Base-by-base conservation (phyloP, 2,113 vertebrate species). In the Beaufortia kweichowensis region DNA sequence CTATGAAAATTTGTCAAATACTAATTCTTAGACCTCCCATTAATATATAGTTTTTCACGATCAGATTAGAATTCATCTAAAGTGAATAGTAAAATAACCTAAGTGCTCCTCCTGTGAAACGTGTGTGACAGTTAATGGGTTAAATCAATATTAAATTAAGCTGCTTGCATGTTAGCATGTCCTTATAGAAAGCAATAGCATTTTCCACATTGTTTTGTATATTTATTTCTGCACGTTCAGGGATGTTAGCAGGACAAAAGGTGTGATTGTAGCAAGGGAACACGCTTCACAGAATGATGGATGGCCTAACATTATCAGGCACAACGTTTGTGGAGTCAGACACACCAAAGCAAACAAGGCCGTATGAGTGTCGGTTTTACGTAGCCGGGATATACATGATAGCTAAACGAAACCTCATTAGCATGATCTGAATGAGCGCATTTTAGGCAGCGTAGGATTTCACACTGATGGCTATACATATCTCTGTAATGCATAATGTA, bases 281-380 rank as follows among this genome's bases (percentile, higher is more conserved):
- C 71, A 15, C 39, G 26, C 69, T 69, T 26, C 70, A 75, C 9
- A 74, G 70, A 29, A 53, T 39, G 35, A 39, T 33, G 19, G 31
- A 33, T 67, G 24, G 60, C 53, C 66, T 21, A 23, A 59, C 71
- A 46, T 66, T 59, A 82, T 24, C 62, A 31, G 70, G 29, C 46
- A 50, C 19, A 17, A 14, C 31, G 14, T n/a, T 55, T 33, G 41
- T 43, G 21, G 17, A 46, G 28, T 48, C 76, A 46, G 80, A 61
- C 76, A 75, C 77, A 66, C 72, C 76, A 79, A 76, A 33, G 67
- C 53, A 76, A 79, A 77, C 64, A 68, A 55, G 55, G 26, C 61
- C 31, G 26, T 33, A 53, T 53, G 53, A 33, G 19, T 24, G 50
- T 19, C 19, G 56, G 65, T 73, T 76, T 67, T 73, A 79, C 48